These are phyloP conservation scores for Tolypeutes matacus DNA, from an alignment of 2,797 vertebrate species.

Conservation along the genomic window DNA sequence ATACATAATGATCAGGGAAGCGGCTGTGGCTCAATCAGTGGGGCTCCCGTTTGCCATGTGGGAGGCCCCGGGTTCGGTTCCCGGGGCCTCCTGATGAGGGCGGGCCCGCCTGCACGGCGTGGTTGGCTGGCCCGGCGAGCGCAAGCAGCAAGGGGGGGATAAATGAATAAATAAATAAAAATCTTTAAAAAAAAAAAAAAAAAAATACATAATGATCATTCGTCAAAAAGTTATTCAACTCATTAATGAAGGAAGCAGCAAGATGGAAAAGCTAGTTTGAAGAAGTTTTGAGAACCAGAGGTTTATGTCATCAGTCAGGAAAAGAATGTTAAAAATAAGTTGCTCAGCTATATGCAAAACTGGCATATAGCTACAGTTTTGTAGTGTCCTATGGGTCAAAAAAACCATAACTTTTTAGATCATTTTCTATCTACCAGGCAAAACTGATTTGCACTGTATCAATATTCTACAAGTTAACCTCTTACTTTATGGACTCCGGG, in stretches of 20 bases:
- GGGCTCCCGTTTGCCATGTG: too few species aligned
- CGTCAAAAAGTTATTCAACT: slow-evolving; percentile 5
- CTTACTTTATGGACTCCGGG: background rate
- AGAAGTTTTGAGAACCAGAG: background rate
- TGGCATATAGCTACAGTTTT: background rate
- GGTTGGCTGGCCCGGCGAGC: too few species aligned
- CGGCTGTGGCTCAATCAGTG: too few species aligned
- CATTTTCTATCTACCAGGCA: background rate
- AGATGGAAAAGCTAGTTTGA: background rate
- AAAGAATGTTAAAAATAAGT: background rate
- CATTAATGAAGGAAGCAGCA: background rate
- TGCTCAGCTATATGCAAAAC: background rate
- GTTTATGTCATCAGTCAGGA: background rate
- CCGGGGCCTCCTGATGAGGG: too few species aligned
- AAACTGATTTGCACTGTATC: background rate
- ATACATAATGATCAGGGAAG: background rate
- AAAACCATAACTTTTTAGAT: background rate
- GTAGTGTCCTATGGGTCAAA: background rate
- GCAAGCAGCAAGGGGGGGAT: too few species aligned
- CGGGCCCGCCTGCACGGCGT: too few species aligned
- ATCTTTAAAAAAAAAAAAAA: too few species aligned
- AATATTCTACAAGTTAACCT: background rate
- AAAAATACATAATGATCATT: background rate
- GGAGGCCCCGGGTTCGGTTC: too few species aligned
- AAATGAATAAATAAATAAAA: too few species aligned